Percentiles rank a stretch among this genome's conserved stretches.
Evolutionary conservation across 2,797 vertebrate species (phyloP).

Genomic region (Phylloscopus collybita): DNA sequence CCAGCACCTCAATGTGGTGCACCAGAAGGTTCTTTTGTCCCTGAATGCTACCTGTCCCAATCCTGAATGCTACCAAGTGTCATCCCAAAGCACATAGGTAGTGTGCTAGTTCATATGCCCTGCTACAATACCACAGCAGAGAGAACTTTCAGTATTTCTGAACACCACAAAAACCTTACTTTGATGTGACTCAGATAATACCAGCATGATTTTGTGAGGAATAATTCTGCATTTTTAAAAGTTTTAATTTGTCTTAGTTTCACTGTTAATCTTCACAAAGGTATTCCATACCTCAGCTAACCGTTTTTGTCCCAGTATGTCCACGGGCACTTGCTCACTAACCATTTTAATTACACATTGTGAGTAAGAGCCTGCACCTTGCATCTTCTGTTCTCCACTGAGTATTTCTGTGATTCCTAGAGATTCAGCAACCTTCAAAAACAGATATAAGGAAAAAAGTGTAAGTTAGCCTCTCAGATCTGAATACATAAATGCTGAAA

Average conservation of each 20-base stretch:
- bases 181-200: neutral
- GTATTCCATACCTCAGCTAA: slow-evolving; percentile 76
- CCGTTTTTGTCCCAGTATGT: slow-evolving; percentile 68
- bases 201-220: neutral
- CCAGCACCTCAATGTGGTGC: neutral
- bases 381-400: slow-evolving; percentile 65
- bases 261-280: neutral
- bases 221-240: neutral
- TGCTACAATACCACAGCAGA: neutral
- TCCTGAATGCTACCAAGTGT: neutral
- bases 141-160: neutral
- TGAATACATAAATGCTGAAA: neutral
- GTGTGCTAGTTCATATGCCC: neutral
- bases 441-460: neutral
- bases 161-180: neutral
- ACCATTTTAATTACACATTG: neutral
- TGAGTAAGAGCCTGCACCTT: slow-evolving; percentile 55
- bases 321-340: slow-evolving; percentile 23
- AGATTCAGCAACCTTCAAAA: slow-evolving; percentile 86
- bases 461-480: neutral
- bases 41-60: too few species aligned
- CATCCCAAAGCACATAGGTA: neutral
- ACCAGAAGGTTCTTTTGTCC: neutral
- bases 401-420: slow-evolving; percentile 85
- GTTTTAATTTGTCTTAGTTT: neutral